Base-by-base conservation (phyloP, 2,113 vertebrate genomes). In the Brachirus orientalis region DNA sequence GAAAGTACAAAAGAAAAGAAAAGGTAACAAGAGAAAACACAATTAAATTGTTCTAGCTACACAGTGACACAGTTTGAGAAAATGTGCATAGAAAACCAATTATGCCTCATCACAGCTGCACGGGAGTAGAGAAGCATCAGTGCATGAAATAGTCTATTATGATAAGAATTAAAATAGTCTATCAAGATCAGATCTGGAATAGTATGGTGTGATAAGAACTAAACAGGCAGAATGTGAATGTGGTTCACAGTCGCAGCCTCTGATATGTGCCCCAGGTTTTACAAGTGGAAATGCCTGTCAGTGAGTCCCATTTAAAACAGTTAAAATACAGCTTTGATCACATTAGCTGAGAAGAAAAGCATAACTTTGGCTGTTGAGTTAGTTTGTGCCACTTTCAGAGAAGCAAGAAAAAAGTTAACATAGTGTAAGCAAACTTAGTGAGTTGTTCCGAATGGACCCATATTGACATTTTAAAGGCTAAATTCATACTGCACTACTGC, bases 121-220 rank as follows among this genome's bases (percentile, higher is more conserved):
- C 37, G 40, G 81, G 81, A 87, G 84, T 69, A 69, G 78, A 82
- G 85, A 90, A 65, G 82, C 90, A 88, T 81, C 71, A 58, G 86
- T 77, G 88, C 88, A 79, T 88, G 88, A 90, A 92, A 88, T 90
- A 88, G 87, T 86, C 89, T 84, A 88, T 91, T 90, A 91, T 82
- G 89, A 91, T 91, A 89, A 91, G 84, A 90, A 91, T 91, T 88
- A 89, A 90, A 89, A 90, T 80, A 85, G 83, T 82, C 79, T 86
- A 88, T 88, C 86, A 81, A 78, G 79, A 91, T 86, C 83, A 72
- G 84, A 92, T 92, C 58, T 75, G 13, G 68, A 84, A 80, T 48
- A 76, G 60, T 57, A 61, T 7, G 35, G 57, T 22, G 54, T 46
- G 89, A 91, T 91, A 91, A 89, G 83, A 85, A 78, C 62, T 63